Conservation (phyloP, 2,797 vertebrate genomes). For the Adrianichthys oophorus region DNA sequence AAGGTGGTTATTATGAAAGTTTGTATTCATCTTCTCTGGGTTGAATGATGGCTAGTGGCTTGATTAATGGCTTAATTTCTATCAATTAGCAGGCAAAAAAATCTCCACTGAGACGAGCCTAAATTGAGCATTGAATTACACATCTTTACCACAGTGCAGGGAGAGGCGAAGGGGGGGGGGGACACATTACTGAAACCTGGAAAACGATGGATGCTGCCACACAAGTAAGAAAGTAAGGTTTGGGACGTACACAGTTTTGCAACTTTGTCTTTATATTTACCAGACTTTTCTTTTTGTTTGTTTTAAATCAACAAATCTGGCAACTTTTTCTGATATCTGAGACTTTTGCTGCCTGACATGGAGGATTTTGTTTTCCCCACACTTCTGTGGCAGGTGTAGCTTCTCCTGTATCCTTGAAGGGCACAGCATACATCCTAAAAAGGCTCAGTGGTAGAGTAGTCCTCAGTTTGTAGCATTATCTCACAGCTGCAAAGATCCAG, state of each 20-base stretch:
- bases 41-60: conserved; percentile 99
- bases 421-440: no score
- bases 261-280: no score
- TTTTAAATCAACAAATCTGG: no score
- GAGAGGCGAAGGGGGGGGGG: conserved; percentile 64
- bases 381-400: no score
- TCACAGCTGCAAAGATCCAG: no score
- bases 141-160: conserved; percentile 83
- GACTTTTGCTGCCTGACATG: no score
- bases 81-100: conserved; percentile 98
- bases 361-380: no score
- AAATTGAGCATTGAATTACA: conserved; percentile 99
- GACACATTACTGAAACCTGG: conserved; percentile 68
- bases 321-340: no score
- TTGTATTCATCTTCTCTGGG: conserved; percentile 99
- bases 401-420: no score
- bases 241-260: conserved; percentile 9
- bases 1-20: conserved; percentile 99
- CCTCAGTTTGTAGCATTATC: no score
- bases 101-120: conserved; percentile 92
- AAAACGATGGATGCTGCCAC: conserved; percentile 34
- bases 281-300: no score
- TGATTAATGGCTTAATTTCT: conserved; percentile 99
- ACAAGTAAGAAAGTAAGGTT: conserved; percentile 16
- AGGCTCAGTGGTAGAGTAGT: no score